These are phyloP conservation scores for Protaetia brevitarsis DNA, from an alignment of 1,140 invertebrate species.

Conservation along the genomic window DNA sequence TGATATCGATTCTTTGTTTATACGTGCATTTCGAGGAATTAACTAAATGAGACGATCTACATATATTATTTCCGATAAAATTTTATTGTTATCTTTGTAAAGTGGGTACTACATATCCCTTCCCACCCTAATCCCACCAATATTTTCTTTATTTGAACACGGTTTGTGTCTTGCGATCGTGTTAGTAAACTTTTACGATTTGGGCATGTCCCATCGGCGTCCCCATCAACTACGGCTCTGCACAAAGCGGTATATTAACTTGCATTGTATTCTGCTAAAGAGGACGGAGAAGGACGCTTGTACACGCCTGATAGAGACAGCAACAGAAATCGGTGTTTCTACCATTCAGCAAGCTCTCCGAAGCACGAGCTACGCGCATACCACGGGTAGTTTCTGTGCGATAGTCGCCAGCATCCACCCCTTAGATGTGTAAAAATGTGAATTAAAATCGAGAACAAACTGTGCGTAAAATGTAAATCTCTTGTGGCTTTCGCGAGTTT, in stretches of 20 bases:
- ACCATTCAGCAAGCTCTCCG: background rate
- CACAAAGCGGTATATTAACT: conserved; percentile 11
- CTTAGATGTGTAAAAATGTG: conserved; percentile 2
- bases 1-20: no score
- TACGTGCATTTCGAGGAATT: no score
- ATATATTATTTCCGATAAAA: no score
- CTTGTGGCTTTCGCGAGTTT: background rate
- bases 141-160: no score
- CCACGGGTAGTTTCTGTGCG: background rate
- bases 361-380: background rate
- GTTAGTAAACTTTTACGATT: no score
- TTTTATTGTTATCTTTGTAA: no score
- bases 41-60: no score
- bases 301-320: background rate
- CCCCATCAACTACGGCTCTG: background rate
- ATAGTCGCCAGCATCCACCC: background rate
- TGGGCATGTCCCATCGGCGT: background rate
- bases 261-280: background rate
- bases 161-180: no score
- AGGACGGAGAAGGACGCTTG: background rate
- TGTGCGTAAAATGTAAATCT: background rate
- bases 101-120: no score
- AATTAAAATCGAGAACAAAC: background rate
- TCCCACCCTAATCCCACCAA: no score
- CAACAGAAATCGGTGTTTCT: background rate